Percentiles rank a stretch among this genome's conserved stretches.
Evolutionary conservation across 1,140 invertebrate genomes (phyloP).

Genomic region (Apis mellifera): Amel_HAv3.1 CM009935.2:5598001-5598500

Average conservation of each 20-base stretch:
- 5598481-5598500: too few species aligned
- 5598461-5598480: too few species aligned
- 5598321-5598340: constrained; percentile 42
- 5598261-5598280: constrained; percentile 28
- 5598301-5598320: constrained; percentile 54
- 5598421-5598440: constrained; percentile 43
- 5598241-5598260: background rate
- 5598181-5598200: background rate
- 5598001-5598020: background rate
- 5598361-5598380: background rate
- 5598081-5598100: too few species aligned
- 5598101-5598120: constrained; percentile 44
- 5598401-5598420: constrained; percentile 49
- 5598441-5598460: constrained; percentile 1
- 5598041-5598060: too few species aligned
- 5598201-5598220: background rate
- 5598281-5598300: constrained; percentile 54
- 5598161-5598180: background rate
- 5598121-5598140: constrained; percentile 43
- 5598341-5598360: background rate
- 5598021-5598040: background rate
- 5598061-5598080: background rate
- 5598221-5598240: constrained; percentile 48
- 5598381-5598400: constrained; percentile 29
- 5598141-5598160: constrained; percentile 18